Base-by-base conservation (phyloP, 2,797 vertebrate genomes). In the Gymnoscopelus braueri region DNA sequence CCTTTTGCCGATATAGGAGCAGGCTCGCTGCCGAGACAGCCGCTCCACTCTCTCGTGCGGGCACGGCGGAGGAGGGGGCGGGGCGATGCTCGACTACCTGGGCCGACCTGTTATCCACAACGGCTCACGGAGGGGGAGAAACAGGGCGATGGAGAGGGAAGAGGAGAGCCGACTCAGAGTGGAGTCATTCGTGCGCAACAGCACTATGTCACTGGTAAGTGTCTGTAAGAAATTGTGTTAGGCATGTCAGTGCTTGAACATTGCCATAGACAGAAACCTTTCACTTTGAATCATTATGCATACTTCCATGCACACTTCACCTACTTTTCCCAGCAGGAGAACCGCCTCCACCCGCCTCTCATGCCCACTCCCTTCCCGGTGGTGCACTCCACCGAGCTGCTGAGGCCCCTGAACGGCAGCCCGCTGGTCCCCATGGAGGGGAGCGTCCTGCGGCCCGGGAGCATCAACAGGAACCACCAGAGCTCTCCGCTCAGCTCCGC, bases 41-140 rank as follows among this genome's bases (percentile, higher is more conserved):
- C 94, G 94, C 72, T 98, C 97, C 14, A 97, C 96, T 0, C 80
- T 97, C 69, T 96, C 96, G 0, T 94, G 94, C 0, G 93, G 95
- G 55, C 94, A 93, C 77, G 85, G 93, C 7, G 72, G 71, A 2
- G 69, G 67, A 59, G 59, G 79, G 53, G 70, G 87, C 61, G 81
- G 60, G 13, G 86, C 39, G 0, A 63, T 57, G 47, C 0, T 91
- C 75, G 95, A 98, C 90, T 89, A 94, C 10, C 91, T 95, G 10
- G 71, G 93, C 63, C 81, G 93, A 77, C 83, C 94, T n/a, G 76
- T 87, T 35, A 79, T 94, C 57, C 76, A 84, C 83, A 95, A 91
- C 88, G 75, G 69, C 57, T 91, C 92, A 0, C 88, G 89, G 3
- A 81, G 89, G 58, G 84, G 89, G 29, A 87, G 75, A 73, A 88